Percentiles rank a stretch among this genome's conserved stretches.
phyloP scores from a whole-genome alignment of 2,797 vertebrate species.

The Pangasius larnaudii region DNA sequence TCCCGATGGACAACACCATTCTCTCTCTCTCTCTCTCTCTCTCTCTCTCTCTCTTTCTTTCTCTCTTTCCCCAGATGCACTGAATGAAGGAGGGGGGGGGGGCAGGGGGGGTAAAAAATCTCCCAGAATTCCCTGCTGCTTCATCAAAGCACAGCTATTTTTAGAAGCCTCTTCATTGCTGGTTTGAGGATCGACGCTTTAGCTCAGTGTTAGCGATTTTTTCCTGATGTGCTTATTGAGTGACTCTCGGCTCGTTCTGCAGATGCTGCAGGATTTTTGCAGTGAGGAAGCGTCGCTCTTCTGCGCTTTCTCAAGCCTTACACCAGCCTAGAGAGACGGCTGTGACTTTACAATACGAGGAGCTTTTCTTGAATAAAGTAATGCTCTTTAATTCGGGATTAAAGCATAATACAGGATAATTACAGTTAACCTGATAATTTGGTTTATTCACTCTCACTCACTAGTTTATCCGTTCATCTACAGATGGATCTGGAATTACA shows the following conservation, averaged over 20 bases:
- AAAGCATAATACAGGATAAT: neutral
- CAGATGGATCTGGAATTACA: neutral
- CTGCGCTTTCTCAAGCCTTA: neutral
- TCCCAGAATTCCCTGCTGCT: constrained; percentile 70
- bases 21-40: neutral
- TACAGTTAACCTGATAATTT: neutral
- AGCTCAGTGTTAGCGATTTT: constrained; percentile 35
- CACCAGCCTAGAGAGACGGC: no score
- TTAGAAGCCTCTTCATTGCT: constrained; percentile 65
- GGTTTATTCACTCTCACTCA: neutral
- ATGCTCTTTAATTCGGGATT: neutral
- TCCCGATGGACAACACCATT: constrained; percentile 19
- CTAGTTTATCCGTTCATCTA: neutral
- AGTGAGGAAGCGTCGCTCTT: neutral
- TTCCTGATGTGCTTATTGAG: constrained; percentile 18
- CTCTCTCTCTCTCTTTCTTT: neutral
- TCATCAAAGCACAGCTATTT: constrained; percentile 75
- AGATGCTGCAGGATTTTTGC: constrained; percentile 39
- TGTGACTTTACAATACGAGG: neutral
- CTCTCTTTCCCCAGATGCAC: constrained; percentile 21
- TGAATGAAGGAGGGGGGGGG: constrained; percentile 42
- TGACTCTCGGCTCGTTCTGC: constrained; percentile 25
- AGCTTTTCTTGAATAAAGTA: neutral
- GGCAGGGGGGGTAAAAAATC: constrained; percentile 49
- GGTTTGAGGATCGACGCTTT: constrained; percentile 56